Evolutionary conservation across 2,113 vertebrate genomes (phyloP).

Genomic region (Aspidoscelis tigris): DNA sequence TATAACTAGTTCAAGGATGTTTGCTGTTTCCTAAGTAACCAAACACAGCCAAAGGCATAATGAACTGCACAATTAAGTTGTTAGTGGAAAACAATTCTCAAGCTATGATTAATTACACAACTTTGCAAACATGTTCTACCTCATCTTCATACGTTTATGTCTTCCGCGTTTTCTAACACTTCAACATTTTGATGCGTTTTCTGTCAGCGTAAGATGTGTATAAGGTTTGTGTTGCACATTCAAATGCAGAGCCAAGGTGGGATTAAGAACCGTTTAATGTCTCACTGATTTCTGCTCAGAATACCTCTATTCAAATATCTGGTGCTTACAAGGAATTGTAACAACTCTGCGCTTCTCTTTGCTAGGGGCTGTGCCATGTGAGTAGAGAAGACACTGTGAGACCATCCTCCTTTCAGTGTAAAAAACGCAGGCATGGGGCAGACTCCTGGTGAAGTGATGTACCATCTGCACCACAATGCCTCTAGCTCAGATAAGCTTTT

Average conservation of each 20-base stretch:
- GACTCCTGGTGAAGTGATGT: no score
- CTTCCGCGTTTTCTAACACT: not conserved
- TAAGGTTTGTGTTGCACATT: not conserved
- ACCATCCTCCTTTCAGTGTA: no score
- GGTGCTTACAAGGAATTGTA: no score
- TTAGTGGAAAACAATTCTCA: not conserved
- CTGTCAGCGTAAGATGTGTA: not conserved
- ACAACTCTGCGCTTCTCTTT: no score
- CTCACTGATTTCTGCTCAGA: not conserved
- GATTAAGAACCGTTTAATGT: not conserved
- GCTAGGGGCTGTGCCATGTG: no score
- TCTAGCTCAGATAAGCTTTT: no score
- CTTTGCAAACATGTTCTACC: not conserved
- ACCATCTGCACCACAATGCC: no score
- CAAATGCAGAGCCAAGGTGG: not conserved
- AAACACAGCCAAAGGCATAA: not conserved
- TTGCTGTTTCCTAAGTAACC: conserved; percentile 9
- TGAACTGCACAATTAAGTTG: not conserved
- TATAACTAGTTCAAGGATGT: conserved; percentile 1
- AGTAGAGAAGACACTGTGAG: no score
- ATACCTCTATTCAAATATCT: not conserved
- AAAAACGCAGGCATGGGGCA: no score
- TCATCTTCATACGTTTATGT: not conserved
- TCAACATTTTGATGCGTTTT: not conserved
- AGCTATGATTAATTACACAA: not conserved